These are phyloP conservation scores for Chrysaora quinquecirrha DNA, from an alignment of 30 jellyfish, hydroid and myxozoan genomes.

Conservation along the genomic window DNA sequence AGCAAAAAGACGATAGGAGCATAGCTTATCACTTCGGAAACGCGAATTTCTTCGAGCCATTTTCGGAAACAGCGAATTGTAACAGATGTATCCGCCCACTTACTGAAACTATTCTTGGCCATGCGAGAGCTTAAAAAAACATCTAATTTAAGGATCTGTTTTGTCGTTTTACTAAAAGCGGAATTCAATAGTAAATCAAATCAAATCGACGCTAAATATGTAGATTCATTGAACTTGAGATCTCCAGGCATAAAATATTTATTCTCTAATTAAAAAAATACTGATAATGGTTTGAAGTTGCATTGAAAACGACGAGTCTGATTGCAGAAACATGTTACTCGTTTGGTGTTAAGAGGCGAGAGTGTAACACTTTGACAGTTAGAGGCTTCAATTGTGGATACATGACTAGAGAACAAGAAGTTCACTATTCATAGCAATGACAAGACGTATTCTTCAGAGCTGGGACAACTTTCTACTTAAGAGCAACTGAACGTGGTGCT, in stretches of 20 bases:
- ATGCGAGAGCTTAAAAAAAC: not conserved
- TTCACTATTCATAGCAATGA: too few relatives aligned
- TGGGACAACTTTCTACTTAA: too few relatives aligned
- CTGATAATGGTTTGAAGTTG: constrained; percentile 16
- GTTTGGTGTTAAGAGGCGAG: not conserved
- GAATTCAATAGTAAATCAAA: not conserved
- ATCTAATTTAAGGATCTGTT: constrained; percentile 5
- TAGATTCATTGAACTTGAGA: not conserved
- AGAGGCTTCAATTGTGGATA: too few relatives aligned
- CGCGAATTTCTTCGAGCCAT: not conserved
- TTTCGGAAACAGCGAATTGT: not conserved
- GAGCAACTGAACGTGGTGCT: too few relatives aligned
- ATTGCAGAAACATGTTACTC: not conserved
- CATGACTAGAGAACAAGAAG: too few relatives aligned
- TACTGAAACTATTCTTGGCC: not conserved
- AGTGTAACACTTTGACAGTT: not conserved
- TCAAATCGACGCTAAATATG: not conserved
- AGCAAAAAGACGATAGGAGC: too few relatives aligned
- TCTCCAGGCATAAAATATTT: constrained; percentile 6
- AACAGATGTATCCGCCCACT: not conserved
- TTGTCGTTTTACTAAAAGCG: not conserved
- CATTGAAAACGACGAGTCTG: constrained; percentile 3
- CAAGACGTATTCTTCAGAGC: too few relatives aligned
- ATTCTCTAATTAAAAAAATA: constrained; percentile 30
- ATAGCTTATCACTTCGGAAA: not conserved